phyloP scores from a whole-genome alignment of 1,140 invertebrate genomes.

The Solen grandis region DNA sequence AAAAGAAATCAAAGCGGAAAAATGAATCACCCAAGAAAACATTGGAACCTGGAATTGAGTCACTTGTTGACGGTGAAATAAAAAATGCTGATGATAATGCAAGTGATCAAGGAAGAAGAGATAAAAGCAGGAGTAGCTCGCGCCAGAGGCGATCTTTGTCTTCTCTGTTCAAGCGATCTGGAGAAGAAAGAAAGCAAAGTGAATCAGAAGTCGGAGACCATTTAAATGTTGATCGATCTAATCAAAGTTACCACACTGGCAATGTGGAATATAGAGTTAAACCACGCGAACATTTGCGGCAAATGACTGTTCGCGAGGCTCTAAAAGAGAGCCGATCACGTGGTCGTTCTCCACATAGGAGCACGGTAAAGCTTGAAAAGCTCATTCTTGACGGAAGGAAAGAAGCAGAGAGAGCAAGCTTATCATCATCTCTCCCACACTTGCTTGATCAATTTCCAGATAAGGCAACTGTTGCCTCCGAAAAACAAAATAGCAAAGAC shows the following conservation, averaged over 20 bases:
- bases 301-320: slow-evolving; percentile 52
- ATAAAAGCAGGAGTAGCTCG: slow-evolving; percentile 33
- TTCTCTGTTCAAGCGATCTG: slow-evolving; percentile 17
- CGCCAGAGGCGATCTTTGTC: slow-evolving; percentile 19
- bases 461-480: slow-evolving; percentile 4
- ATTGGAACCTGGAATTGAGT: background rate
- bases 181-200: slow-evolving; percentile 3
- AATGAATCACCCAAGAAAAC: background rate
- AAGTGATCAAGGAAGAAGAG: background rate
- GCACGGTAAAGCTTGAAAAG: slow-evolving; percentile 30
- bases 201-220: no score
- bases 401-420: background rate
- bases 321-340: slow-evolving; percentile 23
- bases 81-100: background rate
- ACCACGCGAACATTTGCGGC: slow-evolving; percentile 23
- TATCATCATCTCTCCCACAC: slow-evolving; percentile 35
- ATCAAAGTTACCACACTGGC: background rate
- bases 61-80: no score
- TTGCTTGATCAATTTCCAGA: slow-evolving; percentile 8
- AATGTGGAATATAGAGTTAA: background rate
- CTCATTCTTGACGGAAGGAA: slow-evolving; percentile 11
- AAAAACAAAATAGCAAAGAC: background rate
- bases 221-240: background rate
- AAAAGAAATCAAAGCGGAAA: background rate
- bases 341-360: slow-evolving; percentile 40